Base-by-base conservation (phyloP, 1,140 invertebrate genomes). In the Aricia agestis region DNA sequence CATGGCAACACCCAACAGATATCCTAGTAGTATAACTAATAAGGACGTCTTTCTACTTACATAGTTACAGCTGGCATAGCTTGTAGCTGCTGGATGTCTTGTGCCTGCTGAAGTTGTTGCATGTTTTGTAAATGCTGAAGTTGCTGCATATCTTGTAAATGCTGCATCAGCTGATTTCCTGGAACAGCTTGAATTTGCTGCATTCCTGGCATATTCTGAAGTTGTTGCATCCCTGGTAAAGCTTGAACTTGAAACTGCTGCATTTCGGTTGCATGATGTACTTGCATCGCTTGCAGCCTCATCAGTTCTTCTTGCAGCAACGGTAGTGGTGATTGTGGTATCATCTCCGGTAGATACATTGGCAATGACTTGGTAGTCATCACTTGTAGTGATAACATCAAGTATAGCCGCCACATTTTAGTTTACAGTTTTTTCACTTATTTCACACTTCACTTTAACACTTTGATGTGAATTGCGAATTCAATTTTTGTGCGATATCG, bases 261-360 rank as follows among this genome's bases (percentile, higher is more conserved):
- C 36, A 36, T 36, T 36, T 36, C 36, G 2, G 36, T 36, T 6
- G 6, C 6, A 36, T 13, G 52, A 9, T 31, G 52, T 6, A 68
- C 72, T 25, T 76, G 75, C 42, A 78, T 69, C 10, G 69, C 71
- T 31, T 82, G 81, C 19, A 82, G 25, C 59, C 76, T 76, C 69
- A 78, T 18, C 42, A 82, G 66, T 68, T 81, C 78, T 36, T 77
- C 75, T 32, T 80, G 81, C 25, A 81, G 69, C 19, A 74, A 45
- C 17, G 69, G 72, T 45, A 71, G 67, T 11, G 70, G 71, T 63
- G 18, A 63, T 66, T 67, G 68, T 42, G n/a, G 42, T 25, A 13
- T n/a, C 68, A 69, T 69, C 13, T 63, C 41, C 17, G 68, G 68
- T 18, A 68, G 4, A 7, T 58, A n/a, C 57, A 58, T 25, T 10